Percentiles rank a stretch among this genome's conserved stretches.
phyloP scores from a whole-genome alignment of 2,113 vertebrate species.

The Sminthopsis crassicaudata region DNA sequence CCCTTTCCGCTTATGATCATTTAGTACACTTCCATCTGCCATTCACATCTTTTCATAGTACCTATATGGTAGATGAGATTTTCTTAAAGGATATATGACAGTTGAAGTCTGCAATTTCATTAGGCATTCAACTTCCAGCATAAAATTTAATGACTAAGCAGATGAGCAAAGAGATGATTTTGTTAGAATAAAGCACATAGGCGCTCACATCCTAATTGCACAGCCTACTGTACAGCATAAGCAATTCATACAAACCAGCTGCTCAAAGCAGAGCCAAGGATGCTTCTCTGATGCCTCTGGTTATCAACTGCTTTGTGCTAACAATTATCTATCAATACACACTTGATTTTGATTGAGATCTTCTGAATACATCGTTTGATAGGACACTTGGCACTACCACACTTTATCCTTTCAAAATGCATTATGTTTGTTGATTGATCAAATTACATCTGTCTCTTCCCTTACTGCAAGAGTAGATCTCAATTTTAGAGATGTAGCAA shows the following conservation, averaged over 20 bases:
- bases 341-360: slow-evolving; percentile 78
- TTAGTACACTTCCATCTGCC: slow-evolving; percentile 78
- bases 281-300: slow-evolving; percentile 59
- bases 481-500: slow-evolving; percentile 68
- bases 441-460: slow-evolving; percentile 32
- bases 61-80: slow-evolving; percentile 78
- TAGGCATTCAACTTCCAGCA: slow-evolving; percentile 69
- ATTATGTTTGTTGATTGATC: slow-evolving; percentile 22
- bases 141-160: slow-evolving; percentile 75
- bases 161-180: slow-evolving; percentile 65
- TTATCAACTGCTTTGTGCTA: slow-evolving; percentile 58
- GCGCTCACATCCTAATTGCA: slow-evolving; percentile 71
- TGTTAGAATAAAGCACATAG: slow-evolving; percentile 51
- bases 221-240: slow-evolving; percentile 69
- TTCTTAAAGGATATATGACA: slow-evolving; percentile 78
- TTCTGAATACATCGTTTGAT: slow-evolving; percentile 64
- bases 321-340: slow-evolving; percentile 62
- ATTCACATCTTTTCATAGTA: slow-evolving; percentile 82
- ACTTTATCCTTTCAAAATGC: slow-evolving; percentile 42
- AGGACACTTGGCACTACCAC: slow-evolving; percentile 35
- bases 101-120: slow-evolving; percentile 69
- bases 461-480: not conserved
- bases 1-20: slow-evolving; percentile 76
- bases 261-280: slow-evolving; percentile 46
- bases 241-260: slow-evolving; percentile 76